Conservation (phyloP, 2,797 vertebrate genomes). For the Galago senegalensis region DNA sequence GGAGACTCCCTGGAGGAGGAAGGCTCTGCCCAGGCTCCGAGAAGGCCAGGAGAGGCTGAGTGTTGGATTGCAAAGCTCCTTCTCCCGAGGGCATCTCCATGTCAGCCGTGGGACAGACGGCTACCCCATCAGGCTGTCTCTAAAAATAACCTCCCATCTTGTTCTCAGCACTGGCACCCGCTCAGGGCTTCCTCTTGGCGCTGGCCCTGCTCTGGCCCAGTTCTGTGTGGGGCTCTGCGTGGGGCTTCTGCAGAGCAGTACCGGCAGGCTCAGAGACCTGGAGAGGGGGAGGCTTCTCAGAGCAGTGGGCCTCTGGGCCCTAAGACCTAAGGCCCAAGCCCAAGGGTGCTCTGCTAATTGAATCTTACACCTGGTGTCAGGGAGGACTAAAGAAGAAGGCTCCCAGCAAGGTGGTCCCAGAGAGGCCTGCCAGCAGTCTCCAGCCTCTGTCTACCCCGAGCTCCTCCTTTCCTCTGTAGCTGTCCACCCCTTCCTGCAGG, state of each 20-base stretch:
- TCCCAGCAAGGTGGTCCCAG: accelerated
- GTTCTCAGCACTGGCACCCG: neutral
- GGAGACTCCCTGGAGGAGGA: neutral
- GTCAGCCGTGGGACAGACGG: conserved; percentile 72
- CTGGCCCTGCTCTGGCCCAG: neutral
- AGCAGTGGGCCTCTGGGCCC: neutral
- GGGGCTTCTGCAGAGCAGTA: neutral
- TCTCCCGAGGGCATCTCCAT: conserved; percentile 53
- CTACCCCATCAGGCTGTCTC: conserved; percentile 74
- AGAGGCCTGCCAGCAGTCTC: neutral
- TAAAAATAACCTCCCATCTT: conserved; percentile 78
- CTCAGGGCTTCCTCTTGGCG: conserved; percentile 77
- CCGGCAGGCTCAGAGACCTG: neutral
- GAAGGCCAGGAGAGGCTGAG: neutral
- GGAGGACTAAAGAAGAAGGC: neutral
- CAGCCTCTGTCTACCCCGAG: no score
- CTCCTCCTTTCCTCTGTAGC: neutral
- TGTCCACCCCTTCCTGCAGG: neutral
- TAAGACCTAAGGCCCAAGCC: no score
- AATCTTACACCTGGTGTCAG: neutral
- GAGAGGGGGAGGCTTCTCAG: neutral
- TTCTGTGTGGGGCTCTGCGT: neutral
- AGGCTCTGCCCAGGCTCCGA: neutral
- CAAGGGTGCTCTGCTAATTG: neutral
- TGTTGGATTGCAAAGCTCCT: neutral